Evolutionary conservation across 2,797 vertebrate genomes (phyloP), one percentile per base, ranked within the genome.

Genomic region (Centropyge bicolor): DNA sequence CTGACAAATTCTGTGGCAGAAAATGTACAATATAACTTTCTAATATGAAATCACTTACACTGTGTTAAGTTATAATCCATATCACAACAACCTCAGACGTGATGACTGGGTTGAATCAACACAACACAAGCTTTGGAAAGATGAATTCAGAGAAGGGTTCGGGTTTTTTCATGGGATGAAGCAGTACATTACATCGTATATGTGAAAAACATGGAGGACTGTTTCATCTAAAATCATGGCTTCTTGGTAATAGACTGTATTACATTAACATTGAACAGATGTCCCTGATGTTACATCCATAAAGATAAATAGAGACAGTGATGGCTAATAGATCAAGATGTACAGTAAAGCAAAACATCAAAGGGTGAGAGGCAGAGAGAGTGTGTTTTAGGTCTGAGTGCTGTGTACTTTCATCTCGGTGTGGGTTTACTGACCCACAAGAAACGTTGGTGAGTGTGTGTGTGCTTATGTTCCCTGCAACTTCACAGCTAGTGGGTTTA

Each of bases 351-450:
- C 13, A 41, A 51, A 27, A 46, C 57, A 27, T 46, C 14, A 67
- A 67, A 72, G 20, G 20, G n/a, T 0, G 31, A 72, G 43, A 45
- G 36, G 4, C 11, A 35, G 38, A n/a, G 38, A 36, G 5, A 11
- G 35, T 45, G 35, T 27, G 17, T 56, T 63, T 49, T 17, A 16
- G 68, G 31, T 70, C 24, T 60, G 57, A 69, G 22, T 35, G 60
- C 54, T 49, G 40, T 13, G 20, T 54, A 60, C 49, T 59, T 67
- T 64, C 27, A 74, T 74, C 78, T 74, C 41, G 4, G 51, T 36
- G 61, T 55, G 64, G 55, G 73, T 24, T 64, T 20, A 43, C 68
- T 61, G 78, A 80, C 72, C 55, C 43, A 57, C 16, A 16, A 48
- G 27, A 22, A 35, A 49, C 22, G 43, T 43, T 36, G 4, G n/a